A percentile compares a stretch with the other conserved stretches of the same genome.
phyloP scores from a whole-genome alignment of 2,888 invertebrate species.

The Scaptomyza reducta region DNA sequence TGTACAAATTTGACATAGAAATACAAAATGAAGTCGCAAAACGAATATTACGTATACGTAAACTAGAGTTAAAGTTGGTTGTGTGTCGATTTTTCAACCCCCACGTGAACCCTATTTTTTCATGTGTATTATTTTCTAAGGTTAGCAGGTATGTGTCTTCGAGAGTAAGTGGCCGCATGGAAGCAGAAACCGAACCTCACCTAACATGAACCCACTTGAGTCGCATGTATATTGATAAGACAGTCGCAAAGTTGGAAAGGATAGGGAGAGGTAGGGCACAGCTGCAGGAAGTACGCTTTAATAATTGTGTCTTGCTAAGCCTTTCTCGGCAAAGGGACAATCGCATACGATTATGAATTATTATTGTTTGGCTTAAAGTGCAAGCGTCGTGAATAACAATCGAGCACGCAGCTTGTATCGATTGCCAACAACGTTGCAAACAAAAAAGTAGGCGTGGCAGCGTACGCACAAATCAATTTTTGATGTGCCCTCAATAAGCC shows the following conservation, averaged over 20 bases:
- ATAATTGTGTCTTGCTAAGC: conserved; percentile 74
- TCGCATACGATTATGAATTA: conserved; percentile 77
- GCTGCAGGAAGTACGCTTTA: conserved; percentile 78
- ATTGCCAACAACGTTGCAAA: conserved; percentile 36
- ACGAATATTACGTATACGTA: background rate
- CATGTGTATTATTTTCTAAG: background rate
- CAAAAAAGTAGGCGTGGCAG: background rate
- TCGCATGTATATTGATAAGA: conserved; percentile 73
- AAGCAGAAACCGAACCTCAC: conserved; percentile 39
- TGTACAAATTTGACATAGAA: background rate
- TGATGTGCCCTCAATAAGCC: conserved; percentile 76
- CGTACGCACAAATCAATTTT: conserved; percentile 72
- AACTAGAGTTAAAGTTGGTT: too few species aligned
- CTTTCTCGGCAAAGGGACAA: conserved; percentile 61
- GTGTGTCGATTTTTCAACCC: too few species aligned
- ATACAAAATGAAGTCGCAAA: background rate
- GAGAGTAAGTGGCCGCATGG: conserved; percentile 10
- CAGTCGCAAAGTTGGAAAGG: background rate
- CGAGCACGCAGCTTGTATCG: conserved; percentile 62
- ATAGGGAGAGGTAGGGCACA: conserved; percentile 22
- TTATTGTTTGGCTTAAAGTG: conserved; percentile 71
- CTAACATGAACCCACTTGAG: conserved; percentile 72
- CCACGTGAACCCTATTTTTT: background rate
- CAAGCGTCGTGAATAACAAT: conserved; percentile 36
- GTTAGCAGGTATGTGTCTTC: background rate